Base-by-base conservation (phyloP, 1,140 invertebrate species). In the Sarcophaga bullata region DNA sequence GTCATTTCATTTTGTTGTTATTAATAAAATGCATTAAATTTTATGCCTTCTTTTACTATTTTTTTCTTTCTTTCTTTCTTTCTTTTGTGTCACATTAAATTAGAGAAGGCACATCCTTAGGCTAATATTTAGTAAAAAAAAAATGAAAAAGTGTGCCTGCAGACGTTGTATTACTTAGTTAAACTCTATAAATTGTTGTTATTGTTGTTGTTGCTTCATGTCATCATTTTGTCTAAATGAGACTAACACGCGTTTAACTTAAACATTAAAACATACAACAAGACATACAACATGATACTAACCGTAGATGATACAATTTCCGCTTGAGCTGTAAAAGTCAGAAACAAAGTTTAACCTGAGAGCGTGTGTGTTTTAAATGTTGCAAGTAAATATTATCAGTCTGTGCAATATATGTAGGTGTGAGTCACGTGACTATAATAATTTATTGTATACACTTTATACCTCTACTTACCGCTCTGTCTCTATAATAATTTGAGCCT, bases 381-480 rank as follows among this genome's bases (percentile, higher is more conserved):
- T 37, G 25, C 25, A 37, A n/a, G 54, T n/a, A 62, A 62, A 62
- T n/a, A 62, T 15, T n/a, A 62, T 62, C 10, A 7, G 54, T 62
- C 54, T 62, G 54, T 62, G 54, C 54, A 62, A 15, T 62, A 75
- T 76, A 47, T 76, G 73, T 76, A 76, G 73, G 73, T 76, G 73
- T 76, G 47, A 76, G 73, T 76, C 73, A 76, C 73, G 73, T 76
- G 73, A 76, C 73, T 76, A 19, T 49, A 76, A 49, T 48, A 76
- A 49, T 76, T n/a, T 76, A 49, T 37, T 75, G 10, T 15, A 37
- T 37, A 37, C 25, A 15, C 19, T 62, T 62, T 62, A 25, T 72
- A 2, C 62, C 62, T 72, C 17, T 6, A 25, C 17, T 19, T 19
- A 72, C 10, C 37, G 62, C 17, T 9, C 8, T 25, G 37, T 9